Evolutionary conservation across 35 echinoderm and acorn worm genomes (phyloP).

Genomic region (Diadema setosum): DNA sequence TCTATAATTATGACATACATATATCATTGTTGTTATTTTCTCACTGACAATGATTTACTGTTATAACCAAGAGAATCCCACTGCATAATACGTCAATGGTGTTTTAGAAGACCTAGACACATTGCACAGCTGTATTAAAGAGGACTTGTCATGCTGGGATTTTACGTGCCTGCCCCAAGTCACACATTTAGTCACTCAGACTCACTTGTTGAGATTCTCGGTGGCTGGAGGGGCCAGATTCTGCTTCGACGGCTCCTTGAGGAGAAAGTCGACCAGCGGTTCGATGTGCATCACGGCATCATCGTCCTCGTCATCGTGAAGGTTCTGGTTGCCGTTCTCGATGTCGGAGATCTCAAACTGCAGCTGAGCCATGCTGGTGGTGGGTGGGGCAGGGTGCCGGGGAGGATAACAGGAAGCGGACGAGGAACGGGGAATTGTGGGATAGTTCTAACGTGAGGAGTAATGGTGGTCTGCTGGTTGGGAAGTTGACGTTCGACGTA

Average conservation of each 20-base stretch:
- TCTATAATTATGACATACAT: no score
- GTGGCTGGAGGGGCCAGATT: background rate
- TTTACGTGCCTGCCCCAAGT: no score
- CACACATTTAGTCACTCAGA: background rate
- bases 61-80: no score
- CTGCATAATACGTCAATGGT: no score
- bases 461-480: background rate
- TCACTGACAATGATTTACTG: no score
- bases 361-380: background rate
- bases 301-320: background rate
- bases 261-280: slow-evolving; percentile 9
- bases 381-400: background rate
- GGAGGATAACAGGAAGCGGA: background rate
- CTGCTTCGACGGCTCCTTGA: background rate
- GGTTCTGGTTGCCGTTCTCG: background rate
- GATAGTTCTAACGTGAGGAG: slow-evolving; percentile 11
- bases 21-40: no score
- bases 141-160: no score
- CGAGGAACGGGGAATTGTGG: background rate
- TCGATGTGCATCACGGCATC: slow-evolving; percentile 33
- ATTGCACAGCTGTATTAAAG: no score
- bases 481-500: slow-evolving; percentile 4
- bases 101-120: no score
- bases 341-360: slow-evolving; percentile 14
- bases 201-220: background rate